Evolutionary conservation across 2,113 vertebrate genomes (phyloP).

Genomic region (Bubo bubo): DNA sequence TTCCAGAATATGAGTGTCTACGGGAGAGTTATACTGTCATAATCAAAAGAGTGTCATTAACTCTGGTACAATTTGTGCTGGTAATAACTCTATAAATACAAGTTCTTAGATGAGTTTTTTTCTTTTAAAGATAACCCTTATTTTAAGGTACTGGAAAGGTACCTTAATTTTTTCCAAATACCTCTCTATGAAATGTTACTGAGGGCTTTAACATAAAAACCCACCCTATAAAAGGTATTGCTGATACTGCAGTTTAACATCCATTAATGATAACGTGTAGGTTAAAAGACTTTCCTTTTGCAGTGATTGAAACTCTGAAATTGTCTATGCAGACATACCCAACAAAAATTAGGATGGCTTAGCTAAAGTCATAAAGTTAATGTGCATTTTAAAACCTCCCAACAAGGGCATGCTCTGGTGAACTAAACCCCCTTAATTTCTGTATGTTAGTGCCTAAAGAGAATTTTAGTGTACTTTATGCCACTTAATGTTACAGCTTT

Average conservation of each 20-base stretch:
- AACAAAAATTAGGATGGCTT: not conserved
- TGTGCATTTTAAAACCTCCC: not conserved
- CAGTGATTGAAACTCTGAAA: not conserved
- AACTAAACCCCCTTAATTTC: not conserved
- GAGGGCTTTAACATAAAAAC: not conserved
- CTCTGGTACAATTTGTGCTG: not conserved
- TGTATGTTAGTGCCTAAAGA: not conserved
- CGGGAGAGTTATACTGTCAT: not conserved
- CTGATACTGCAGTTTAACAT: not conserved
- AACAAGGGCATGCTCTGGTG: not conserved
- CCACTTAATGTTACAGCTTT: not conserved
- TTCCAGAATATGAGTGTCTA: not conserved
- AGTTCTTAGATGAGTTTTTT: not conserved
- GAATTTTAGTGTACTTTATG: not conserved
- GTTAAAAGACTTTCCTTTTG: not conserved
- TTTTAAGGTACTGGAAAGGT: not conserved
- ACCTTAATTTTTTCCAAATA: not conserved
- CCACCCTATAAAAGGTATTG: not conserved
- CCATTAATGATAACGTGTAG: accelerated
- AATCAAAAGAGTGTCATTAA: not conserved
- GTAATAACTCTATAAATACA: not conserved
- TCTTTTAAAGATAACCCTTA: not conserved
- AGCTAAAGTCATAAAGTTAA: not conserved
- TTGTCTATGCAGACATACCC: not conserved
- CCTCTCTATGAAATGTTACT: not conserved